phyloP scores from a whole-genome alignment of 2,888 invertebrate species.

The Dugesia japonica region DNA sequence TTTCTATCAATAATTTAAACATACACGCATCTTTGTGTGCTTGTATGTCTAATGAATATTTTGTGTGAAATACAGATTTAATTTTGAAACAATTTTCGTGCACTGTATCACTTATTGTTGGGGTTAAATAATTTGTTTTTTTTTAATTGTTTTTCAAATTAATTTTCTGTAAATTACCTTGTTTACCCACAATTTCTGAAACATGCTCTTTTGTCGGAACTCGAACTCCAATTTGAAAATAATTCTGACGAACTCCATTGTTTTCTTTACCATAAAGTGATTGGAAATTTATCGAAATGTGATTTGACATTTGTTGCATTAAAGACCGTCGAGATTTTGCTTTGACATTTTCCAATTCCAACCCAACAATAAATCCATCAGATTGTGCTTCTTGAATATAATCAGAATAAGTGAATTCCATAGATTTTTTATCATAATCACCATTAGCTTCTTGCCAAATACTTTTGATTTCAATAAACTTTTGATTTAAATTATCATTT shows the following conservation, averaged over 20 bases:
- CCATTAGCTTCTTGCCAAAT: neutral
- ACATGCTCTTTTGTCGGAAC: conserved; percentile 32
- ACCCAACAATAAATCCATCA: conserved; percentile 29
- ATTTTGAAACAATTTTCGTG: neutral
- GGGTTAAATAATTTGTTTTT: no score
- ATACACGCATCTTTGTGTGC: neutral
- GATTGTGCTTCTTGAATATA: conserved; percentile 20
- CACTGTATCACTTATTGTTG: no score
- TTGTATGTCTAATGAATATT: neutral
- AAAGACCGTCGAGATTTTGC: conserved; percentile 27
- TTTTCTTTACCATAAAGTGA: conserved; percentile 28
- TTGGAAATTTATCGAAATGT: conserved; percentile 26
- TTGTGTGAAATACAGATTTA: neutral
- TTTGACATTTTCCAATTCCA: conserved; percentile 30
- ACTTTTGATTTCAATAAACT: neutral
- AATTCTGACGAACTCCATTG: conserved; percentile 20
- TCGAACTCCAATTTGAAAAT: conserved; percentile 29
- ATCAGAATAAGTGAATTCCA: neutral
- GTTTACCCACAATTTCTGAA: conserved; percentile 32
- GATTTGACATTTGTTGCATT: conserved; percentile 24
- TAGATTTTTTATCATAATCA: neutral
- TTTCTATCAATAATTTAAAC: neutral
- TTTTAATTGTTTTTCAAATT: no score
- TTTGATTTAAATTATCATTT: neutral
- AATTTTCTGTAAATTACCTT: conserved; percentile 5